A percentile compares a stretch with the other conserved stretches of the same genome.
Evolutionary conservation across 2,797 vertebrate species (phyloP).

Genomic region (Fundulus diaphanus): DNA sequence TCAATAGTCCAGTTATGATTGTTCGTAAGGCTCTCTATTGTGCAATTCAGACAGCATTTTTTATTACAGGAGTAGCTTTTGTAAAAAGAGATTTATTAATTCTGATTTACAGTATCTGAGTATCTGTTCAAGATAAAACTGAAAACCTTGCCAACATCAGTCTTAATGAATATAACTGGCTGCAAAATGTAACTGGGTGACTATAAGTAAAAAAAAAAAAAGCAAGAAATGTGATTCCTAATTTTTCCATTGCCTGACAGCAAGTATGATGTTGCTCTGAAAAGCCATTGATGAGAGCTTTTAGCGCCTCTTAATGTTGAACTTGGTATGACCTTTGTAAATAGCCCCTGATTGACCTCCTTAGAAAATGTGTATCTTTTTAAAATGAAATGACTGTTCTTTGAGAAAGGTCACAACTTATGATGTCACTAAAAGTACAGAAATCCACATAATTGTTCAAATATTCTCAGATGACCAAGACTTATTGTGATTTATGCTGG

Average conservation of each 20-base stretch:
- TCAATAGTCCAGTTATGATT: constrained; percentile 93
- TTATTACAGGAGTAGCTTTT: constrained; percentile 33
- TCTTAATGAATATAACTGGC: constrained; percentile 5
- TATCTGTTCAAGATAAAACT: constrained; percentile 33
- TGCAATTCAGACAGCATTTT: constrained; percentile 55
- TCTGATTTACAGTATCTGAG: constrained; percentile 14
- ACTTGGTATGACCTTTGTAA: background rate
- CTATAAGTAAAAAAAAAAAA: background rate
- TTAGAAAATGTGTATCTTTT: background rate
- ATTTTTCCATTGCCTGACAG: background rate
- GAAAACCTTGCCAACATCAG: constrained; percentile 16
- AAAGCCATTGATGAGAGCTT: background rate
- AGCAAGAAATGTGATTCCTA: too few species aligned
- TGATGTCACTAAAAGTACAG: background rate
- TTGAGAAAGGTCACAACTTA: background rate
- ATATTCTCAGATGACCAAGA: background rate
- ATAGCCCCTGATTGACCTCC: background rate
- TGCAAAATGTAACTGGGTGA: background rate
- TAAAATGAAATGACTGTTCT: background rate
- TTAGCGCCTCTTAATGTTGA: background rate
- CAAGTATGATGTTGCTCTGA: background rate
- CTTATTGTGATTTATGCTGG: background rate
- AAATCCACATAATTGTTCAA: background rate
- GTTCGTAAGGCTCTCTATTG: constrained; percentile 68
- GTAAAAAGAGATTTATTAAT: constrained; percentile 35